phyloP scores from a whole-genome alignment of 2,113 vertebrate species.

The Picathartes gymnocephalus region DNA sequence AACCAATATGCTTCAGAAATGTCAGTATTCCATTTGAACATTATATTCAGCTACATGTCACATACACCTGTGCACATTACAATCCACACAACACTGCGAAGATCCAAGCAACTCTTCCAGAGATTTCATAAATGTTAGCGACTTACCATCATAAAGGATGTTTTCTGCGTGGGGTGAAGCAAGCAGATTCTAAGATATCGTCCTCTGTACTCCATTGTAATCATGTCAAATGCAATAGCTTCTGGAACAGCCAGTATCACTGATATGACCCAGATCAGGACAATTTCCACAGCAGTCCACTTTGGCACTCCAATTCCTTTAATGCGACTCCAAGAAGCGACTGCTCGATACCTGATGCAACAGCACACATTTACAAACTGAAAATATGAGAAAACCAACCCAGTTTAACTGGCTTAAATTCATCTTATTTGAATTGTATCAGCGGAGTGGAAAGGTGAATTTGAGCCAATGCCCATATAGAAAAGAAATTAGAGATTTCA shows the following conservation, averaged over 20 bases:
- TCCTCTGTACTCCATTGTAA: conserved; percentile 82
- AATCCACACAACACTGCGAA: neutral
- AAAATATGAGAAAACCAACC: neutral
- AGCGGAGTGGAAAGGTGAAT: neutral
- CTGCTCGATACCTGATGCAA: conserved; percentile 83
- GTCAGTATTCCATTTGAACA: neutral
- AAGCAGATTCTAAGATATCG: conserved; percentile 80
- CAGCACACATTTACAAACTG: neutral
- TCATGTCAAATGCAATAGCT: conserved; percentile 87
- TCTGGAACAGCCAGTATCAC: conserved; percentile 87
- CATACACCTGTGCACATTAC: neutral
- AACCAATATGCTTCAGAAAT: neutral
- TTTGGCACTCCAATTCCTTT: conserved; percentile 83
- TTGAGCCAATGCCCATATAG: neutral
- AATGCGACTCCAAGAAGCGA: conserved; percentile 87
- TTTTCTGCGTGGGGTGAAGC: conserved; percentile 82
- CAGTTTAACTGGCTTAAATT: neutral
- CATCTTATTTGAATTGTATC: neutral
- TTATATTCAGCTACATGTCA: neutral
- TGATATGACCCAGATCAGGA: conserved; percentile 87
- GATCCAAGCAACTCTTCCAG: neutral
- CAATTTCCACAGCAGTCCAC: conserved; percentile 87
- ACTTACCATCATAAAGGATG: conserved; percentile 87
- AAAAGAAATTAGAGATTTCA: neutral
- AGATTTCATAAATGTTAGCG: neutral